Conservation (phyloP, 2,888 invertebrate species). For the Agonum fuliginosum region DNA sequence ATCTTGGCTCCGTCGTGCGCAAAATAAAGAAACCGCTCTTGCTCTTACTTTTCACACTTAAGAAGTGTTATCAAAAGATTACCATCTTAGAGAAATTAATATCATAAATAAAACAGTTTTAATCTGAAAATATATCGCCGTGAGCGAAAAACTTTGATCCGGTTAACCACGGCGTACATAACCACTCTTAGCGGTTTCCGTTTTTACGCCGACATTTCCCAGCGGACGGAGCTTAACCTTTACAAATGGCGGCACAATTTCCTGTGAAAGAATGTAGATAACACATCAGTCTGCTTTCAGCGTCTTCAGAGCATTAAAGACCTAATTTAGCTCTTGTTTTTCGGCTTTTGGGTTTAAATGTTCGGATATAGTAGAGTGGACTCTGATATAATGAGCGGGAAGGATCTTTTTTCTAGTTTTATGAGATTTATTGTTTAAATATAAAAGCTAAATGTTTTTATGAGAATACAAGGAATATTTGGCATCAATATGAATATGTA, state of each 20-base stretch:
- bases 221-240: slow-evolving; percentile 40
- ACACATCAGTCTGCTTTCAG: slow-evolving; percentile 23
- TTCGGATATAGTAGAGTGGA: no score
- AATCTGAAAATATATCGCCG: slow-evolving; percentile 26
- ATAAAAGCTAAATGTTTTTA: no score
- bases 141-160: slow-evolving; percentile 37
- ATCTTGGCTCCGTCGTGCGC: no score
- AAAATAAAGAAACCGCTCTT: no score
- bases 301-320: slow-evolving; percentile 16
- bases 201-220: slow-evolving; percentile 34
- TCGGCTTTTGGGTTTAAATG: slow-evolving; percentile 80
- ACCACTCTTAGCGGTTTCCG: slow-evolving; percentile 35
- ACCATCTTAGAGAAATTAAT: slow-evolving; percentile 33
- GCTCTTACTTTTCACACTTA: no score
- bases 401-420: no score
- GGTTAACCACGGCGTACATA: slow-evolving; percentile 16
- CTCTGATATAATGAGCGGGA: no score
- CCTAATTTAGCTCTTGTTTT: slow-evolving; percentile 68
- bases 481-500: no score
- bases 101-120: slow-evolving; percentile 36
- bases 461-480: no score
- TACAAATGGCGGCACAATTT: slow-evolving; percentile 55
- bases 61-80: slow-evolving; percentile 9
- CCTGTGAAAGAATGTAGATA: slow-evolving; percentile 47
- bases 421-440: no score